A percentile compares a stretch with the other conserved stretches of the same genome.
phyloP scores from a whole-genome alignment of 2,113 vertebrate species.

The Entomyzon cyanotis region DNA sequence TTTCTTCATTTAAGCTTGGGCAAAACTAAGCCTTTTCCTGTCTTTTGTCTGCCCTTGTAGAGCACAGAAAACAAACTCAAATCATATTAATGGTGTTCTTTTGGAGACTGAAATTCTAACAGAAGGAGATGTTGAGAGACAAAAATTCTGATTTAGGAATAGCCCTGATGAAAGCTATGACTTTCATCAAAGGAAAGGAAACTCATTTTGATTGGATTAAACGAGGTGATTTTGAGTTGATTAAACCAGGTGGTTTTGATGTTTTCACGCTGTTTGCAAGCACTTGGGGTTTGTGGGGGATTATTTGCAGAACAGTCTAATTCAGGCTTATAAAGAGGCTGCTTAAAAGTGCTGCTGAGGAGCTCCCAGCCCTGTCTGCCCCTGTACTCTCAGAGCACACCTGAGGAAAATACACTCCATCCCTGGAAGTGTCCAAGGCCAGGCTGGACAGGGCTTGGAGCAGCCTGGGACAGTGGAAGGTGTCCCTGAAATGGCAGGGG shows the following conservation, averaged over 20 bases:
- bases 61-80: neutral
- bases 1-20: neutral
- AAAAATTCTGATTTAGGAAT: neutral
- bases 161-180: neutral
- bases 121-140: neutral
- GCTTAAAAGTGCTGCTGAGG: neutral
- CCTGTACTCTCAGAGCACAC: neutral
- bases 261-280: neutral
- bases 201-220: neutral
- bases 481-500: neutral
- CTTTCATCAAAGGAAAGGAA: neutral
- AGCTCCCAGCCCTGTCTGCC: neutral
- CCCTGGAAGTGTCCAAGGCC: neutral
- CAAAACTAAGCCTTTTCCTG: neutral
- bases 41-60: neutral
- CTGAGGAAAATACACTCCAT: neutral
- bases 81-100: neutral
- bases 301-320: neutral
- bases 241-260: neutral
- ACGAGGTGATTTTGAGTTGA: neutral
- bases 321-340: neutral
- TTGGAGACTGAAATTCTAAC: neutral
- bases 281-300: fast-evolving
- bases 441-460: neutral
- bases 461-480: fast-evolving